Base-by-base conservation (phyloP, 1,140 invertebrate genomes). In the Psix sp. region DNA sequence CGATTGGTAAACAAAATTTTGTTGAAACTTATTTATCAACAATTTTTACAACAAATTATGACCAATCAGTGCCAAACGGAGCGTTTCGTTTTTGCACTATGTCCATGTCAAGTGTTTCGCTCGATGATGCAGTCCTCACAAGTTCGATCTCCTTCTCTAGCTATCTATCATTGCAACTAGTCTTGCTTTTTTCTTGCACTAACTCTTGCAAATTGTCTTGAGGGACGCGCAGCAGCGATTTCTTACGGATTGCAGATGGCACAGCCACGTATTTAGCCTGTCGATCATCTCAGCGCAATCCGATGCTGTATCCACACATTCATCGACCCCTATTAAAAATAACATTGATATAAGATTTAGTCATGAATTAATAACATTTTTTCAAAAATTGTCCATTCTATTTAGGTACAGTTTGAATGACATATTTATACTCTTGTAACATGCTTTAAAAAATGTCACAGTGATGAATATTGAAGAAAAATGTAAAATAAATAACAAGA, bases 261-360 rank as follows among this genome's bases (percentile, higher is more conserved):
- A 87, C 84, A 87, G 83, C 86, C 86, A 87, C 80, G 81, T 83
- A 81, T 84, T 84, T 81, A 87, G 84, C 85, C 85, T 87, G 79
- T 82, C 79, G 66, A 87, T 87, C 82, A 86, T 77, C 79, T 86
- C 84, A 73, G 84, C 84, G 83, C 86, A 87, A 82, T 87, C 84
- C 81, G 84, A 79, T 43, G 81, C 84, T 42, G 79, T 73, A 51
- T 87, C 85, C 66, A 59, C 78, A 77, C 85, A 87, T 77, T 87
- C 86, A 86, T 77, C 85, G 84, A 49, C 84, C 83, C 77, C 83
- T 86, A 77, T 80, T 87, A 2, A 70, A 45, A 10, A 48, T 1
- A 56, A 36, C 42, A 7, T 48, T 52, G 24, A 4, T 11, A 35
- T 35, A 3, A 35, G 13, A 35, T 5, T 35, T 24, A 24, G n/a